These are phyloP conservation scores for Noctuana brunneofusca DNA, from an alignment of 2,888 invertebrate species.

Conservation along the genomic window DNA sequence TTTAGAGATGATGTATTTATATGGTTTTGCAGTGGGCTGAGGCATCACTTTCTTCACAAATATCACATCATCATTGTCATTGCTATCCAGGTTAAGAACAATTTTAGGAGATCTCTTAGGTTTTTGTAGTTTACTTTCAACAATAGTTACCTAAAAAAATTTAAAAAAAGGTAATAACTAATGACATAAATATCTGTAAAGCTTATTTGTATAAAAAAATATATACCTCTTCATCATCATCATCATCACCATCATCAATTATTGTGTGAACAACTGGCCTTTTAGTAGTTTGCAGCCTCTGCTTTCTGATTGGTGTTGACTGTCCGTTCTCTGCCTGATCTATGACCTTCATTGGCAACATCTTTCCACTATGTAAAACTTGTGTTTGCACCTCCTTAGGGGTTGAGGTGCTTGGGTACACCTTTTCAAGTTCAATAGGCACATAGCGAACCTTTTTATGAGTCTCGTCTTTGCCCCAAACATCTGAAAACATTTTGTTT, in stretches of 20 bases:
- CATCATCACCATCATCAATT: constrained; percentile 63
- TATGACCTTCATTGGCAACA: constrained; percentile 60
- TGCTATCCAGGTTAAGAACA: constrained; percentile 65
- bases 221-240: constrained; percentile 62
- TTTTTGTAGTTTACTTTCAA: constrained; percentile 56
- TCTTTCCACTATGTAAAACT: constrained; percentile 46
- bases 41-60: constrained; percentile 64
- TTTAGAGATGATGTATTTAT: constrained; percentile 56
- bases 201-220: constrained; percentile 7
- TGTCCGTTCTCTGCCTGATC: constrained; percentile 55
- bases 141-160: constrained; percentile 60
- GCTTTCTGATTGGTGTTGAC: constrained; percentile 56
- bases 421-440: constrained; percentile 67
- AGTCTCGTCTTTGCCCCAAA: constrained; percentile 52
- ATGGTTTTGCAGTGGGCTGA: constrained; percentile 57
- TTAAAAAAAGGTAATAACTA: not conserved
- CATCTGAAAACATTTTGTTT: constrained; percentile 48
- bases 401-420: constrained; percentile 74
- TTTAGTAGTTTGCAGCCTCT: constrained; percentile 60
- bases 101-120: constrained; percentile 57
- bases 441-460: constrained; percentile 65
- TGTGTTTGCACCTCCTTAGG: constrained; percentile 55
- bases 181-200: not conserved
- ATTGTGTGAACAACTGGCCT: constrained; percentile 59
- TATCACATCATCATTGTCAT: constrained; percentile 56